These are phyloP conservation scores for Drosophila insularis DNA, from an alignment of 1,140 invertebrate species.

Conservation along the genomic window DNA sequence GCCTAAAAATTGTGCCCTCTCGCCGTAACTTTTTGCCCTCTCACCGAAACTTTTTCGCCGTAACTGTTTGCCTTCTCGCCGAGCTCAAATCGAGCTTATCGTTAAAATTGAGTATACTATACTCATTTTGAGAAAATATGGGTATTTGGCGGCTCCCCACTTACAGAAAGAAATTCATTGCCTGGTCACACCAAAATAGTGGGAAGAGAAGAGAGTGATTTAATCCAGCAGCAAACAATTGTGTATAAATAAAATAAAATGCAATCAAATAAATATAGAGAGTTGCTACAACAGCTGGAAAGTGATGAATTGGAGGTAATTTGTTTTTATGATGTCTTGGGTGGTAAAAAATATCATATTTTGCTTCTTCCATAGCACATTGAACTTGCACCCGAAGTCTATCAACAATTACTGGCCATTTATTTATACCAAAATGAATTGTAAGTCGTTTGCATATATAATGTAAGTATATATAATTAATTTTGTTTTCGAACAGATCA, in stretches of 20 bases:
- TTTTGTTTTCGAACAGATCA: slow-evolving; percentile 31
- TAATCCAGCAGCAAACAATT: neutral
- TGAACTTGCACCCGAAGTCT: slow-evolving; percentile 46
- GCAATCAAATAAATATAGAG: slow-evolving; percentile 62
- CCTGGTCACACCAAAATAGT: no score
- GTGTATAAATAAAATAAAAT: slow-evolving; percentile 44
- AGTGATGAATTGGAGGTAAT: slow-evolving; percentile 62
- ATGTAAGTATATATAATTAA: neutral
- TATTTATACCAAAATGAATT: slow-evolving; percentile 68
- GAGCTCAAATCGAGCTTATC: no score
- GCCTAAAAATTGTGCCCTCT: no score
- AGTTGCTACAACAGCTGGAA: slow-evolving; percentile 45
- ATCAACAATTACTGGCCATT: slow-evolving; percentile 65
- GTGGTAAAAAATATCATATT: neutral
- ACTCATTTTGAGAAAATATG: no score
- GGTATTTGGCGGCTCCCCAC: no score
- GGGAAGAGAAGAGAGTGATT: no score
- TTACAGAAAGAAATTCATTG: no score
- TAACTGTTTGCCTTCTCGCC: no score
- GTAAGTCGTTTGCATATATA: slow-evolving; percentile 26
- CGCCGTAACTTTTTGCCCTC: no score
- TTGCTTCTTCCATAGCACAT: slow-evolving; percentile 35
- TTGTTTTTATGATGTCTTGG: neutral
- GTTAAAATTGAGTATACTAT: no score
- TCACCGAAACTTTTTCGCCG: no score